phyloP scores from a whole-genome alignment of 2,888 invertebrate species.

The Drosophila demipolita region DNA sequence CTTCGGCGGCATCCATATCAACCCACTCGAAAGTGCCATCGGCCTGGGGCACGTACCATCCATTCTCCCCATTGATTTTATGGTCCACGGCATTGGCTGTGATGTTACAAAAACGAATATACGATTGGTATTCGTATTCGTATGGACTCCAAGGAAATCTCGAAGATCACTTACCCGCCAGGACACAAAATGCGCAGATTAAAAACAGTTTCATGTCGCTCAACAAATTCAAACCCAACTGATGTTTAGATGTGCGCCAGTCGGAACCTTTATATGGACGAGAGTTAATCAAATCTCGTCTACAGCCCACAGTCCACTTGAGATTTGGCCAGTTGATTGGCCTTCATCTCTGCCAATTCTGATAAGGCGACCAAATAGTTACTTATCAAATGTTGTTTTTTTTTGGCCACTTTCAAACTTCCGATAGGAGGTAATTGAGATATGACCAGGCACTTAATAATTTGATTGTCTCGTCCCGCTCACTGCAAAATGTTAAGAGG shows the following conservation, averaged over 20 bases:
- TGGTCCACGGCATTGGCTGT: conserved; percentile 57
- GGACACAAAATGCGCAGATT: conserved; percentile 86
- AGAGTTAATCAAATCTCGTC: conserved; percentile 36
- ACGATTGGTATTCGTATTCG: conserved; percentile 35
- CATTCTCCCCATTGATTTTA: conserved; percentile 71
- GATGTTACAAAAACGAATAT: conserved; percentile 28
- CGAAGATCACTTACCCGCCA: conserved; percentile 86
- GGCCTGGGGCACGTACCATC: conserved; percentile 72
- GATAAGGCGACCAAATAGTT: conserved; percentile 20
- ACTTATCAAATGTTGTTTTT: conserved; percentile 8
- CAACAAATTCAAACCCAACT: conserved; percentile 52
- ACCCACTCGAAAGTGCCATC: conserved; percentile 73
- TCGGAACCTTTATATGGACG: conserved; percentile 36
- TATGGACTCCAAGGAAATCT: conserved; percentile 72
- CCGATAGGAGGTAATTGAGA: conserved; percentile 12
- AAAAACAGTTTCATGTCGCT: conserved; percentile 87
- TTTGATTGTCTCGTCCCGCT: background rate
- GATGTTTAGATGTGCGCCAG: conserved; percentile 7
- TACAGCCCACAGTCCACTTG: conserved; percentile 40
- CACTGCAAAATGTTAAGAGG: background rate
- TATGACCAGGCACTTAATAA: conserved; percentile 17
- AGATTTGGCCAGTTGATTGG: conserved; percentile 39
- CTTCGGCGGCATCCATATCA: conserved; percentile 56
- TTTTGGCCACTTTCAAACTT: conserved; percentile 7
- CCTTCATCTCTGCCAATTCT: conserved; percentile 12